phyloP scores from a whole-genome alignment of 1,140 invertebrate genomes.

The Phymorhynchus buccinoides region DNA sequence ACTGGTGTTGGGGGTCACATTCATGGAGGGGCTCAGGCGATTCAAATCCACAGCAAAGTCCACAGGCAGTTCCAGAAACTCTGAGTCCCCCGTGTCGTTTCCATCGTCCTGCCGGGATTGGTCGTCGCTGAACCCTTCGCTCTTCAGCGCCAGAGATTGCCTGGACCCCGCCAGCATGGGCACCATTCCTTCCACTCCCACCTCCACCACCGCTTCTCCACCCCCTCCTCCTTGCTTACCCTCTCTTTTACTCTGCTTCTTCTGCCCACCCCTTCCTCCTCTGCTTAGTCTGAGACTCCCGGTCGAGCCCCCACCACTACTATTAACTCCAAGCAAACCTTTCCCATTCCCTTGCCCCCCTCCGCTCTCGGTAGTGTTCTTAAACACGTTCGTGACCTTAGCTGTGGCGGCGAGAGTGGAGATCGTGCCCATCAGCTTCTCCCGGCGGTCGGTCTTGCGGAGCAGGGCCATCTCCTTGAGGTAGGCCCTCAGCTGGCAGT shows the following conservation, averaged over 20 bases:
- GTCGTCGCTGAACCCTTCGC: neutral
- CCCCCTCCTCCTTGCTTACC: no score
- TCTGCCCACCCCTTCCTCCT: conserved; percentile 40
- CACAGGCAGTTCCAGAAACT: conserved; percentile 2
- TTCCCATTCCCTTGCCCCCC: neutral
- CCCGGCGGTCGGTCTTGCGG: conserved; percentile 64
- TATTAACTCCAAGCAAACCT: conserved; percentile 23
- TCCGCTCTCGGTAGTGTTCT: conserved; percentile 15
- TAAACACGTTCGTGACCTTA: conserved; percentile 37
- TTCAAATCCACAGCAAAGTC: conserved; percentile 25
- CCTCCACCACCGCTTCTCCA: neutral
- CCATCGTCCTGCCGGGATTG: conserved; percentile 1
- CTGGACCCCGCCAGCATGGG: neutral
- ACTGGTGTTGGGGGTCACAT: neutral
- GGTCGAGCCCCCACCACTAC: conserved; percentile 45
- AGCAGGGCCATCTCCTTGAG: conserved; percentile 69
- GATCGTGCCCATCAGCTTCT: conserved; percentile 62
- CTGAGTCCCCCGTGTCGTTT: conserved; percentile 7
- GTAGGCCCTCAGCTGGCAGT: conserved; percentile 66
- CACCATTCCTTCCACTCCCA: neutral
- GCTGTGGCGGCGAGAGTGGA: conserved; percentile 48
- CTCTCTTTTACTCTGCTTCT: conserved; percentile 49
- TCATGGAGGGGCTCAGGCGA: conserved; percentile 13
- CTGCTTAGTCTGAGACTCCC: conserved; percentile 22
- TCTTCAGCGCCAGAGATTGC: neutral